Evolutionary conservation across 2,797 vertebrate species (phyloP), one percentile per base, ranked within the genome.

Genomic region (Myripristis jacobus): DNA sequence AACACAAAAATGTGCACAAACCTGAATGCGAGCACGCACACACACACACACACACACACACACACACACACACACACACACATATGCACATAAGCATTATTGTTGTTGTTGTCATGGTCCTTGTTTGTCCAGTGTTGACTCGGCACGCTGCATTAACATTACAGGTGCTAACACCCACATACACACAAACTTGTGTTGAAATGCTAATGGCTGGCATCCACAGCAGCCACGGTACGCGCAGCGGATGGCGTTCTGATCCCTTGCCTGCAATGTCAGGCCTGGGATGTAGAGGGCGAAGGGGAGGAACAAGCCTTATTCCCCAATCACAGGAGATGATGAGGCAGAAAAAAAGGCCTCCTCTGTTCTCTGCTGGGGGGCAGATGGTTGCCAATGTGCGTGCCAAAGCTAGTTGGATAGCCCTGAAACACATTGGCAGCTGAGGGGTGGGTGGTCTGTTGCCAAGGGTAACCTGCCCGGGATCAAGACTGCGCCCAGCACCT

Each of bases 401-500:
- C 56, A 80, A 29, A 81, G 64, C 50, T 50, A 9, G 61, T 15
- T 53, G 81, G 81, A 80, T 73, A 3, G 52, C 16, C 59, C 71
- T 47, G 5, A 25, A 84, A 66, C 55, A 70, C 9, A 15, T 29
- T 29, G 58, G 76, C 54, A 81, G 55, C 43, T 15, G 69, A 60
- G 62, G 43, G 62, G 52, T 46, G 66, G 69, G 82, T 69, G 81
- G 76, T 74, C 72, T 74, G 81, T 85, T 87, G 80, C 85, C 57
- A 80, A 46, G 77, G 76, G 87, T 70, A 78, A 85, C 86, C 51
- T 75, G 77, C 51, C 64, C 67, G 34, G 65, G 75, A 77, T 86
- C 74, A 68, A 75, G 78, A 80, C 70, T 59, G 43, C 66, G 56
- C 22, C 71, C 66, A 77, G 57, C 59, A 79, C 81, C 69, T 75